Base-by-base conservation (phyloP, 2,888 invertebrate species). In the Apotomis capreana region DNA sequence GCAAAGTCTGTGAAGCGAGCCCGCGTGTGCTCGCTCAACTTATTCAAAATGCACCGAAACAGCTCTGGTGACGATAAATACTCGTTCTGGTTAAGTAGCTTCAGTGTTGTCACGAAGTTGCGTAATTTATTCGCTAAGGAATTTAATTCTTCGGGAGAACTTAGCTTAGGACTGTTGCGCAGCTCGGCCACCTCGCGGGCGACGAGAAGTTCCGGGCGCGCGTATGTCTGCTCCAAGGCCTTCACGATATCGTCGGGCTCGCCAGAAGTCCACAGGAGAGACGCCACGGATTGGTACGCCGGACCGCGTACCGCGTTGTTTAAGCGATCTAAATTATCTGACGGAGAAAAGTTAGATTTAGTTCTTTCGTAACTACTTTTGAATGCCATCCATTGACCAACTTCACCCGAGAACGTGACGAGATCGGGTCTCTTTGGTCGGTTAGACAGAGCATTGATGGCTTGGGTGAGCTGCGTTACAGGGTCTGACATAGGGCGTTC, bases 391-490 rank as follows among this genome's bases (percentile, higher is more conserved):
- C 55, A 64, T 55, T 55, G 51, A 12, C 49, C 26, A 12, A 49
- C 49, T 3, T 58, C 57, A 9, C 67, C 57, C 26, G 57, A 67
- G 6, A 67, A 58, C 3, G 57, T 12, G 6, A 67, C 10, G 3
- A 67, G 58, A 46, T 67, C 67, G 10, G 67, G 57, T 58, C 58
- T 67, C 12, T 49, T 67, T 15, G 57, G 67, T 4, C 58, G 46
- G 40, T 57, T 57, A 5, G 49, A 58, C 0, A 58, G 58, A 9
- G 67, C 26, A 4, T 46, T 36, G 46, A 67, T 58, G 1, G 67
- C 67, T 44, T 49, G 67, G 9, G 64, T 40, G 8, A 55, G 55
- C 44, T 67, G 3, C 0, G 67, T 12, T 26, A 46, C 49, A 5
- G 57, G 36, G n/a, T 49, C 57, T 63, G 54, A 36, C 12, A 36